phyloP scores from a whole-genome alignment of 2,888 invertebrate genomes.

The Seira sanloemensis region DNA sequence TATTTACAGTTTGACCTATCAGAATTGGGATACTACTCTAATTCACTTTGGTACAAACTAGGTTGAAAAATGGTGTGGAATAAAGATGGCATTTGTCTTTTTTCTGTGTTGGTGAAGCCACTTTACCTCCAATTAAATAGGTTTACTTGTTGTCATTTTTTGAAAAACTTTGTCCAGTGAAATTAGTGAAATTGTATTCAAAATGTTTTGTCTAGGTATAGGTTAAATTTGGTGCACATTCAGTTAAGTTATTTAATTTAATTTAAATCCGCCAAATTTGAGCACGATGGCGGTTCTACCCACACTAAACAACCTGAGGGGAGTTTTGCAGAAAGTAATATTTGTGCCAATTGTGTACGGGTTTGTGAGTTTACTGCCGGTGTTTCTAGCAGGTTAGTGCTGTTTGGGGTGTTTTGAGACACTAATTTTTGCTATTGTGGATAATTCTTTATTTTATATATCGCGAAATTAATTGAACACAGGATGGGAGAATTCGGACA shows the following conservation, averaged over 20 bases:
- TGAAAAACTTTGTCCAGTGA: not conserved
- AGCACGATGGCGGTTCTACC: slow-evolving; percentile 40
- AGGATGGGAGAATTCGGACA: slow-evolving; percentile 48
- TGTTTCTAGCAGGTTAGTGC: slow-evolving; percentile 27
- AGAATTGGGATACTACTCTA: too few species aligned
- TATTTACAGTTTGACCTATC: too few species aligned
- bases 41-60: not conserved
- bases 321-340: slow-evolving; percentile 35
- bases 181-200: slow-evolving; percentile 15
- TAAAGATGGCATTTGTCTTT: not conserved
- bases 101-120: not conserved
- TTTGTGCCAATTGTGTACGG: slow-evolving; percentile 52
- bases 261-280: not conserved
- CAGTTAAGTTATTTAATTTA: too few species aligned
- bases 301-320: slow-evolving; percentile 35
- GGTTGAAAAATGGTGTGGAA: not conserved
- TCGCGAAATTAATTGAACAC: too few species aligned
- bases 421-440: too few species aligned
- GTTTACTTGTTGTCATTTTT: not conserved
- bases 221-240: slow-evolving; percentile 5
- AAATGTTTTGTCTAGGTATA: slow-evolving; percentile 40
- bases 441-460: not conserved
- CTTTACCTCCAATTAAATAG: too few species aligned
- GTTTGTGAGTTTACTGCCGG: slow-evolving; percentile 32
- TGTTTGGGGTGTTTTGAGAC: too few species aligned